Base-by-base conservation (phyloP, 2,888 invertebrate species). In the Agrypnus murinus region DNA sequence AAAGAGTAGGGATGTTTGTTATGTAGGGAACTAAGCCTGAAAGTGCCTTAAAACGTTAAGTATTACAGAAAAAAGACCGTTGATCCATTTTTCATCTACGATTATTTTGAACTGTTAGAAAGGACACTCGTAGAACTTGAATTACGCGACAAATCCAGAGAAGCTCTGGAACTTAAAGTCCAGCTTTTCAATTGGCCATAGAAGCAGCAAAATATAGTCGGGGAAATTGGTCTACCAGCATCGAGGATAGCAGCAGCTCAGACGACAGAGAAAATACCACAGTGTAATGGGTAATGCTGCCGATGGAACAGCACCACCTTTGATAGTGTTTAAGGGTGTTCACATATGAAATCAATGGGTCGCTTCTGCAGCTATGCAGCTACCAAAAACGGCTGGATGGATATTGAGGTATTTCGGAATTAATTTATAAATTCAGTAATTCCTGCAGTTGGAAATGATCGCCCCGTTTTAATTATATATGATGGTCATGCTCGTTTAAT, bases 321-420 rank as follows among this genome's bases (percentile, higher is more conserved):
- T 70, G 19, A 72, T 73, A 25, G 43, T 75, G 19, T 76, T 65
- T 43, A 76, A 79, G 63, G 77, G 80, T 12, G 78, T 77, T 72
- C 74, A 79, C 71, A 63, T 78, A 10, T 82, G 80, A 81, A 78
- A 81, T 36, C 59, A 48, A 72, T 72, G 6, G 32, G 79, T 4
- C n/a, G 9, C 17, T 32, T 15, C 50, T 31, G 32, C 10, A 3
- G 10, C 1, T 57, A 65, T 38, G 40, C 55, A 10, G 57, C 57
- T 10, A 43, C 14, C n/a, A 14, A 65, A 25, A 64, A 64, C 1
- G n/a, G 43, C 6, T 64, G 43, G 53, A 64, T 55, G 64, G 40
- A 50, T 3, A 8, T 14, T 4, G 43, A 55, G 9, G 31, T 65
- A n/a, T 65, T 65, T 55, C 1, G 12, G 1, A 65, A 65, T 40